phyloP scores from a whole-genome alignment of 1,140 invertebrate genomes.

The Trinorchestia longiramus region DNA sequence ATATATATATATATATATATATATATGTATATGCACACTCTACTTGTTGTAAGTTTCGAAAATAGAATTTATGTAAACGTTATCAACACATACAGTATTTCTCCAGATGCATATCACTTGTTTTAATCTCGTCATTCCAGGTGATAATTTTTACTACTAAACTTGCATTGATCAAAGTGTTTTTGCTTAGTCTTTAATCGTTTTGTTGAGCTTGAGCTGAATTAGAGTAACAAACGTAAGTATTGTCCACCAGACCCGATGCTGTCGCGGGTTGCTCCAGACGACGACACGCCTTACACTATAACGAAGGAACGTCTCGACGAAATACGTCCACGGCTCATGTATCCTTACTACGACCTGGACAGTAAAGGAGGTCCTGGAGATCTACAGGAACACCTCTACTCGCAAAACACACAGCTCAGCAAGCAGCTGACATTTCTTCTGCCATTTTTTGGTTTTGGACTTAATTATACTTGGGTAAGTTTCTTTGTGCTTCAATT shows the following conservation, averaged over 20 bases:
- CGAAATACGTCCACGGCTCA: conserved; percentile 79
- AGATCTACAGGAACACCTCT: conserved; percentile 86
- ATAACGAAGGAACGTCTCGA: conserved; percentile 77
- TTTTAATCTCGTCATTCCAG: no score
- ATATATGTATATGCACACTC: no score
- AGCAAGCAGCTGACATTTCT: conserved; percentile 93
- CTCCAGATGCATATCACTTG: no score
- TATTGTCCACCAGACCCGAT: conserved; percentile 54
- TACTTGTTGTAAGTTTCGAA: no score
- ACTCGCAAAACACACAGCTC: conserved; percentile 83
- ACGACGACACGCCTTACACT: conserved; percentile 66
- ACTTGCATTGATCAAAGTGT: no score
- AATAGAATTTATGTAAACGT: no score
- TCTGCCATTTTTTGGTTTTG: conserved; percentile 91
- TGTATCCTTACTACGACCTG: conserved; percentile 89
- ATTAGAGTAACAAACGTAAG: not conserved
- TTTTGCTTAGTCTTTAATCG: no score
- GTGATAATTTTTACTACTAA: no score
- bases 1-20: no score
- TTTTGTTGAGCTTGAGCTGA: not conserved
- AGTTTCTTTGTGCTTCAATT: not conserved
- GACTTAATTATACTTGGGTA: conserved; percentile 93
- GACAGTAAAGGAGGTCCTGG: conserved; percentile 78
- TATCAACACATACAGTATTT: no score
- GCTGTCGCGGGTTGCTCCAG: conserved; percentile 58